Percentiles rank a stretch among this genome's conserved stretches.
phyloP scores from a whole-genome alignment of 2,797 vertebrate genomes.

The Florisuga fusca region DNA sequence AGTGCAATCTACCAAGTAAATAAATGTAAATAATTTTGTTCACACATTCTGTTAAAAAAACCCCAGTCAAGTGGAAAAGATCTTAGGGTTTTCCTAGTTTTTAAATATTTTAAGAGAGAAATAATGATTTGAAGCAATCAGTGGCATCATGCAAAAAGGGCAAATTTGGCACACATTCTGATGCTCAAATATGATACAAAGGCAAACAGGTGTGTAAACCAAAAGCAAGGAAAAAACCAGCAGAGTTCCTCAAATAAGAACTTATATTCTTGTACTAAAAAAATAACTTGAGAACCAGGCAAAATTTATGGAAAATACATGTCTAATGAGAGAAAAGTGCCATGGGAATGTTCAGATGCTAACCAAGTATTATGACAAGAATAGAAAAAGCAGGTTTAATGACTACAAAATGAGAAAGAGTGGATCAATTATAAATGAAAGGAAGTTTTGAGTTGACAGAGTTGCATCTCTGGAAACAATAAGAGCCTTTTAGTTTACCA shows the following conservation, averaged over 20 bases:
- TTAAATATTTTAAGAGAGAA: background rate
- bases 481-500: background rate
- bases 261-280: background rate
- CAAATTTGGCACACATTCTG: background rate
- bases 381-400: background rate
- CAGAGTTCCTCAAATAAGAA: background rate
- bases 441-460: background rate
- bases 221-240: background rate
- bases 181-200: background rate
- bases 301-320: background rate
- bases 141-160: background rate
- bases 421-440: background rate
- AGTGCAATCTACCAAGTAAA: background rate
- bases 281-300: background rate
- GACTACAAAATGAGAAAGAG: background rate
- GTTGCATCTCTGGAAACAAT: constrained; percentile 5
- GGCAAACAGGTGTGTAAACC: background rate
- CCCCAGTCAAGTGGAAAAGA: background rate
- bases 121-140: background rate
- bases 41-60: background rate
- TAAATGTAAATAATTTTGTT: background rate
- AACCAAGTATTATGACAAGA: background rate
- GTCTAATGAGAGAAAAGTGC: background rate
- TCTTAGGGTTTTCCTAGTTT: background rate
- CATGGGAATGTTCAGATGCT: background rate